phyloP scores from a whole-genome alignment of 2,797 vertebrate species.

The Karalla daura region DNA sequence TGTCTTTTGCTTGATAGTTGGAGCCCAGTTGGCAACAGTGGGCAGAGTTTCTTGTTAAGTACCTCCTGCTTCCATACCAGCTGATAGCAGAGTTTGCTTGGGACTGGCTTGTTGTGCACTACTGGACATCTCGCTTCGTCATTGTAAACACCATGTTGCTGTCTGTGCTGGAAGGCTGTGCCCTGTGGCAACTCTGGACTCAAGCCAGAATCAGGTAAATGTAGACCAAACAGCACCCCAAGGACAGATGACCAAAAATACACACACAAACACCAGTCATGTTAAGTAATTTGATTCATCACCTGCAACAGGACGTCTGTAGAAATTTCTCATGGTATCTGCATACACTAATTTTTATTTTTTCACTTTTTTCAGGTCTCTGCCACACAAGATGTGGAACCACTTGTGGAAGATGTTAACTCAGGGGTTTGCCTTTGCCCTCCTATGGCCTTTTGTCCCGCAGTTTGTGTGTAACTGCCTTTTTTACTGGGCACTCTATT shows the following conservation, averaged over 20 bases:
- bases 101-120: slow-evolving; percentile 94
- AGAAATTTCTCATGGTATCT: too few species aligned
- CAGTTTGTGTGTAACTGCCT: slow-evolving; percentile 95
- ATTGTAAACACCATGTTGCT: slow-evolving; percentile 93
- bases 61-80: slow-evolving; percentile 92
- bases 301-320: too few species aligned
- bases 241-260: too few species aligned
- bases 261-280: too few species aligned
- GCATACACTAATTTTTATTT: slow-evolving; percentile 9
- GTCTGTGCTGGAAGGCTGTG: slow-evolving; percentile 89
- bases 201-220: slow-evolving; percentile 86
- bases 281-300: too few species aligned
- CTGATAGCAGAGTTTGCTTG: slow-evolving; percentile 95
- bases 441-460: slow-evolving; percentile 94
- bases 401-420: slow-evolving; percentile 91
- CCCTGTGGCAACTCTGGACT: slow-evolving; percentile 91
- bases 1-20: slow-evolving; percentile 59
- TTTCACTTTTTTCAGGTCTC: slow-evolving; percentile 76
- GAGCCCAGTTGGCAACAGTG: slow-evolving; percentile 91
- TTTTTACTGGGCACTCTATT: slow-evolving; percentile 96
- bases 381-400: slow-evolving; percentile 89
- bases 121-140: slow-evolving; percentile 94
- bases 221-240: too few species aligned
- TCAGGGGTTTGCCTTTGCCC: slow-evolving; percentile 90
- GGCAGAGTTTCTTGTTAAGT: slow-evolving; percentile 92